Conservation (phyloP, 2,113 vertebrate genomes). For the Paratilapia polleni region DNA sequence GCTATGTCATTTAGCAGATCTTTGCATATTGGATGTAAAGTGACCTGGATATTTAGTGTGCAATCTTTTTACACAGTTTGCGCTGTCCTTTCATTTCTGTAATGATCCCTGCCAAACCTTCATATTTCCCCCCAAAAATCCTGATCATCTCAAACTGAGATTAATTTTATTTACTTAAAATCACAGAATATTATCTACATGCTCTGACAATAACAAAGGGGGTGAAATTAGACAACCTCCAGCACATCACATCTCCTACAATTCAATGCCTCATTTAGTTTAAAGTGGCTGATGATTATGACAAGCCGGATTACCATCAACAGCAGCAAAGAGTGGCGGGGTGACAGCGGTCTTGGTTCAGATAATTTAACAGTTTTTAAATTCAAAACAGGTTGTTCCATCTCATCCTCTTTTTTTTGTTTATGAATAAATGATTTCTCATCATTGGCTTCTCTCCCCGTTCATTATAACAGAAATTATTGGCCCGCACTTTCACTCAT, state of each 20-base stretch:
- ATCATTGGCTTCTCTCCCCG: constrained; percentile 55
- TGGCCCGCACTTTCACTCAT: constrained; percentile 45
- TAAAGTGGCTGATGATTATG: constrained; percentile 45
- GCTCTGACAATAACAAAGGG: background rate
- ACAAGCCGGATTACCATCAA: constrained; percentile 48
- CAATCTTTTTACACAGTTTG: no score
- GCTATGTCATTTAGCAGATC: constrained; percentile 7
- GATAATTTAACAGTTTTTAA: constrained; percentile 48
- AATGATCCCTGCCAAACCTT: no score
- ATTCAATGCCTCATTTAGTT: constrained; percentile 33
- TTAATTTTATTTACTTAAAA: constrained; percentile 32
- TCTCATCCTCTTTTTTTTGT: constrained; percentile 55
- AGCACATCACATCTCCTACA: background rate
- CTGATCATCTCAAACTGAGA: background rate
- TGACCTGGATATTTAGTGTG: background rate
- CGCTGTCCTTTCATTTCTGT: no score
- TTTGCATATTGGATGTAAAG: constrained; percentile 2
- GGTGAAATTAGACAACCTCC: constrained; percentile 1
- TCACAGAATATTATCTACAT: background rate
- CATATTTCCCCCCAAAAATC: background rate
- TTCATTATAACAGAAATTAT: constrained; percentile 59
- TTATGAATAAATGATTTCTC: constrained; percentile 68
- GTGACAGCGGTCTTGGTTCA: constrained; percentile 28
- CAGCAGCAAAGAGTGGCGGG: background rate
- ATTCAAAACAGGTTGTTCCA: constrained; percentile 61